Percentiles rank a stretch among this genome's conserved stretches.
These are phyloP conservation scores for Pseudomyrmex dendroicus DNA, from an alignment of 1,140 invertebrate species.

Conservation along the genomic window DNA sequence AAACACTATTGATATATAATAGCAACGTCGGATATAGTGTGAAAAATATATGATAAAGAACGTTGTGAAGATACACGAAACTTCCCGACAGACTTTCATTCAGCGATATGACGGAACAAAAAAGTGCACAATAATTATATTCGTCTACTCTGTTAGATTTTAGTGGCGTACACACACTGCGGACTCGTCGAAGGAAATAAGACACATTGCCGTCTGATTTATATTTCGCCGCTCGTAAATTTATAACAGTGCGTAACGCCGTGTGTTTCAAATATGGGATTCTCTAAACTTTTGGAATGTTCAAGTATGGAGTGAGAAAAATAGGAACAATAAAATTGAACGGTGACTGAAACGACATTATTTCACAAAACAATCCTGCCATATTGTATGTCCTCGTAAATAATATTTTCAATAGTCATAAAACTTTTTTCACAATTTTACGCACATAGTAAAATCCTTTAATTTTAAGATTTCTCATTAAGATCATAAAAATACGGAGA, in stretches of 20 bases:
- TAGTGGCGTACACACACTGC: slow-evolving; percentile 22
- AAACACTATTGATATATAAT: slow-evolving; percentile 13
- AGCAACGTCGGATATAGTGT: neutral
- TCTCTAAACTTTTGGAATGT: slow-evolving; percentile 28
- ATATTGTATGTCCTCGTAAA: neutral
- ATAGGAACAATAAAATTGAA: slow-evolving; percentile 50
- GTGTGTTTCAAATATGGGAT: slow-evolving; percentile 45
- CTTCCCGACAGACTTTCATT: neutral
- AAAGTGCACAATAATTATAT: slow-evolving; percentile 54
- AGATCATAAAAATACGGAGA: no score
- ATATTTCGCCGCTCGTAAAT: slow-evolving; percentile 37
- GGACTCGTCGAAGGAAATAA: neutral
- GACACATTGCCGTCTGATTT: neutral
- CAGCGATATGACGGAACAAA: slow-evolving; percentile 16
- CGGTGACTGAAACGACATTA: slow-evolving; percentile 17
- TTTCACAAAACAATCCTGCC: slow-evolving; percentile 19
- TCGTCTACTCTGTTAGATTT: slow-evolving; percentile 38
- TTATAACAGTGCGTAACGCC: slow-evolving; percentile 23
- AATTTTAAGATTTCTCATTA: no score
- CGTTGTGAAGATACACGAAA: neutral
- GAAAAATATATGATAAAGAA: slow-evolving; percentile 1
- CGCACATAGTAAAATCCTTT: no score
- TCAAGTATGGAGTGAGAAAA: slow-evolving; percentile 39
- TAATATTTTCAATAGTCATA: neutral
- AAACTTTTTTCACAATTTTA: neutral